Percentiles rank a stretch among this genome's conserved stretches.
Evolutionary conservation across 2,797 vertebrate species (phyloP).

Genomic region (Lagorchestes hirsutus): DNA sequence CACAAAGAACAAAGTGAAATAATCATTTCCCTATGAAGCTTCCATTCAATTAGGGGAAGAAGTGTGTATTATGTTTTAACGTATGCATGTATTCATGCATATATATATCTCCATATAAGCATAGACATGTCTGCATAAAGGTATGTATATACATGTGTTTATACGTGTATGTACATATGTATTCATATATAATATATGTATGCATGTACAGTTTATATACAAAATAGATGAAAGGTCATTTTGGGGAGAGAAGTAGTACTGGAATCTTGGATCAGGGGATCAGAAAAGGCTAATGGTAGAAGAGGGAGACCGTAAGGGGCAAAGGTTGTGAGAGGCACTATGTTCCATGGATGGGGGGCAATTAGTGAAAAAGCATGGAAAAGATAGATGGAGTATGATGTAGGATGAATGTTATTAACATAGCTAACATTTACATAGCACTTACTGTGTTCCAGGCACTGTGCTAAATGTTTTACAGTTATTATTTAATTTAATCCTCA

Average conservation of each 20-base stretch:
- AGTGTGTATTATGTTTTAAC: neutral
- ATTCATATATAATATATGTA: too few species aligned
- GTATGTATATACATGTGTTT: too few species aligned
- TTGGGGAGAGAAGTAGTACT: neutral
- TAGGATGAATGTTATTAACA: neutral
- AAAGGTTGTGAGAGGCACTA: neutral
- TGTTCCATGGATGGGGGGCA: neutral
- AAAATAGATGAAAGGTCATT: neutral
- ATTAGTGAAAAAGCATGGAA: neutral
- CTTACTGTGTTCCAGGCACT: neutral
- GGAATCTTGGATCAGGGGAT: neutral
- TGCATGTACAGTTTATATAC: neutral
- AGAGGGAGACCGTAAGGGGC: neutral
- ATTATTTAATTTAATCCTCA: neutral
- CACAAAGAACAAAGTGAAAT: neutral
- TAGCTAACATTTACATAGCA: neutral
- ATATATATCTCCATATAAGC: neutral
- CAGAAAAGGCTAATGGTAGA: neutral
- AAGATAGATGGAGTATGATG: neutral
- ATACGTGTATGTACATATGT: neutral
- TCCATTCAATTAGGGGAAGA: neutral
- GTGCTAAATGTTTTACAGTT: neutral
- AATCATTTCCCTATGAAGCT: neutral
- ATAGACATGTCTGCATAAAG: too few species aligned
- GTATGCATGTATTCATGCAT: too few species aligned